A percentile compares a stretch with the other conserved stretches of the same genome.
These are phyloP conservation scores for Saturnia japonica DNA, from an alignment of 2,888 invertebrate genomes.

Conservation along the genomic window DNA sequence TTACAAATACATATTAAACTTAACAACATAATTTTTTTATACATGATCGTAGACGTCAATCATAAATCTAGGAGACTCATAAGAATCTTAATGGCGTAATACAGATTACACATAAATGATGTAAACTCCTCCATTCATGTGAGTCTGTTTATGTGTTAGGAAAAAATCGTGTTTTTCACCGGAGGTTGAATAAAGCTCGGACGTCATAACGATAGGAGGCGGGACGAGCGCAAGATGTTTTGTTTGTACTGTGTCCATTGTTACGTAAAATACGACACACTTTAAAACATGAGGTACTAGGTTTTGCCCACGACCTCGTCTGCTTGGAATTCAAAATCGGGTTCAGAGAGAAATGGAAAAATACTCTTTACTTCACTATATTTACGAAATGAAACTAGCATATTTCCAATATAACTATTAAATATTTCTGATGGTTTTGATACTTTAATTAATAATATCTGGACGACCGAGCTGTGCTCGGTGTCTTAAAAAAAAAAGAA, in stretches of 20 bases:
- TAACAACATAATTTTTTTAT: background rate
- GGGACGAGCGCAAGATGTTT: slow-evolving; percentile 49
- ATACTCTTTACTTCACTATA: no score
- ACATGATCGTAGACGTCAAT: slow-evolving; percentile 12
- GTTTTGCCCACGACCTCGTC: no score
- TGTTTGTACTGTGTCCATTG: slow-evolving; percentile 33
- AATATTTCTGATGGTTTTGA: no score
- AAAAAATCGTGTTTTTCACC: slow-evolving; percentile 39
- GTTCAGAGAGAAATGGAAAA: no score
- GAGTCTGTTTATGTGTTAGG: slow-evolving; percentile 39
- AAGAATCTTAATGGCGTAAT: slow-evolving; percentile 21
- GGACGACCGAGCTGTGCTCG: no score
- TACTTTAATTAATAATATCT: no score
- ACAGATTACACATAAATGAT: slow-evolving; percentile 32
- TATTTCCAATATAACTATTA: no score
- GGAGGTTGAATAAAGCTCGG: slow-evolving; percentile 43
- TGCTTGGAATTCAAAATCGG: no score
- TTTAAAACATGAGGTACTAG: background rate
- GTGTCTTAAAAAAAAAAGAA: no score
- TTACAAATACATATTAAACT: background rate
- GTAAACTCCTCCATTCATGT: slow-evolving; percentile 56
- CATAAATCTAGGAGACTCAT: slow-evolving; percentile 21
- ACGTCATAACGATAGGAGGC: slow-evolving; percentile 44
- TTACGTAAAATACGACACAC: slow-evolving; percentile 26
- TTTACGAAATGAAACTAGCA: no score